Percentiles rank a stretch among this genome's conserved stretches.
Conservation (phyloP, 2,888 invertebrate species). For the Hyposoter didymator region DNA sequence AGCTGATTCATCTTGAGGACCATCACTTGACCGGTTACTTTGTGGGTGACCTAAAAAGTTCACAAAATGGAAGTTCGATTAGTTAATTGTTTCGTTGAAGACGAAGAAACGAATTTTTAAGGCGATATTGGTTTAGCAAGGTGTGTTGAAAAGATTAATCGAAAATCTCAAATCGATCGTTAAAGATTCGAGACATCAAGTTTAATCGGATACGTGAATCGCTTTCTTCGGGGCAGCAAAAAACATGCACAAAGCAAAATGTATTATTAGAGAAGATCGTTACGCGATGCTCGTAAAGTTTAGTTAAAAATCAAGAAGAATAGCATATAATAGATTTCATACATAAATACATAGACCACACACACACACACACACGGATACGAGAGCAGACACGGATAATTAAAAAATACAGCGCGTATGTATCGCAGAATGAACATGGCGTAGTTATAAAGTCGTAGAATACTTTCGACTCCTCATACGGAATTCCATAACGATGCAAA, state of each 20-base stretch:
- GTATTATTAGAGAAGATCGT: slow-evolving; percentile 47
- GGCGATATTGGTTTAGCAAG: background rate
- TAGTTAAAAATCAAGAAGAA: background rate
- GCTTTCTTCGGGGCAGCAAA: background rate
- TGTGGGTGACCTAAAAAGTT: slow-evolving; percentile 94
- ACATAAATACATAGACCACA: background rate
- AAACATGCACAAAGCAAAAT: background rate
- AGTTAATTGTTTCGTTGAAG: background rate
- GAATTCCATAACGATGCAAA: slow-evolving; percentile 54
- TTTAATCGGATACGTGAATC: background rate
- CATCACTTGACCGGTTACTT: slow-evolving; percentile 97
- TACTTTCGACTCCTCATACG: slow-evolving; percentile 67
- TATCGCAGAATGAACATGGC: slow-evolving; percentile 7
- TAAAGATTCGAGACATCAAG: background rate
- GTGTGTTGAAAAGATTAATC: background rate
- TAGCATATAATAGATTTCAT: slow-evolving; percentile 9
- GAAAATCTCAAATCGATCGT: background rate
- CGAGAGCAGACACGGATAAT: too few relatives aligned
- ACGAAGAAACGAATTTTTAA: background rate
- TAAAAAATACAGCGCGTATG: slow-evolving; percentile 16
- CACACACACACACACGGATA: background rate
- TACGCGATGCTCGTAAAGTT: slow-evolving; percentile 30
- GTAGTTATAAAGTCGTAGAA: slow-evolving; percentile 30
- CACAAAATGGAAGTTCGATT: slow-evolving; percentile 4
- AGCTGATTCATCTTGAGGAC: slow-evolving; percentile 98